Evolutionary conservation across 2,797 vertebrate genomes (phyloP).

Genomic region (Dipus sagitta): DNA sequence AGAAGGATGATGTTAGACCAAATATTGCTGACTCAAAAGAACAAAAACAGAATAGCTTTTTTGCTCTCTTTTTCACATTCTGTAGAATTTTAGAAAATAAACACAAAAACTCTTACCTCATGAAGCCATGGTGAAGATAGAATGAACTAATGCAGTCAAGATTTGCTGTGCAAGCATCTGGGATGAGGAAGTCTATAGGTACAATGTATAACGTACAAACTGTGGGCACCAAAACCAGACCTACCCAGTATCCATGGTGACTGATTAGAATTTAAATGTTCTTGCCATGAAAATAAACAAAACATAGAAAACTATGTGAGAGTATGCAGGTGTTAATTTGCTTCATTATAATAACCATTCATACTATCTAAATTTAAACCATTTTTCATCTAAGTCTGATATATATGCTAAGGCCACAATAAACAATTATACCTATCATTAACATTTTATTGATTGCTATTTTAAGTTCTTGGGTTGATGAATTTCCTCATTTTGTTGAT

Average conservation of each 20-base stretch:
- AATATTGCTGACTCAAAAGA: neutral
- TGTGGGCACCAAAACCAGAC: too few relatives aligned
- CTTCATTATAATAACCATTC: neutral
- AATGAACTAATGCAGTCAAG: neutral
- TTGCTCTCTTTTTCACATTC: neutral
- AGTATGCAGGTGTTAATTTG: neutral
- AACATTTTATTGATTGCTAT: neutral
- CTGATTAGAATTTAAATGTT: neutral
- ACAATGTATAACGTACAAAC: neutral
- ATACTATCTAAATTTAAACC: neutral
- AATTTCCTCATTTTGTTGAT: neutral
- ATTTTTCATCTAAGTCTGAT: neutral
- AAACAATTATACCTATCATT: neutral
- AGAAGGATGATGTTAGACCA: neutral
- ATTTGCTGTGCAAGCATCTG: neutral
- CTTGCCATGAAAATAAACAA: neutral
- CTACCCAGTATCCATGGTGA: neutral
- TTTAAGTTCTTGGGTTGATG: neutral
- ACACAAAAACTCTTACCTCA: neutral
- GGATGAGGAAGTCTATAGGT: neutral
- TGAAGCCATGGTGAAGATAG: neutral
- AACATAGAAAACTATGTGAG: neutral
- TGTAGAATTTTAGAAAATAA: neutral
- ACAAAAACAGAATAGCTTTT: neutral
- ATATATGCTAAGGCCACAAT: neutral